phyloP scores from a whole-genome alignment of 2,888 invertebrate species.

The Listrodromus nycthemerus region DNA sequence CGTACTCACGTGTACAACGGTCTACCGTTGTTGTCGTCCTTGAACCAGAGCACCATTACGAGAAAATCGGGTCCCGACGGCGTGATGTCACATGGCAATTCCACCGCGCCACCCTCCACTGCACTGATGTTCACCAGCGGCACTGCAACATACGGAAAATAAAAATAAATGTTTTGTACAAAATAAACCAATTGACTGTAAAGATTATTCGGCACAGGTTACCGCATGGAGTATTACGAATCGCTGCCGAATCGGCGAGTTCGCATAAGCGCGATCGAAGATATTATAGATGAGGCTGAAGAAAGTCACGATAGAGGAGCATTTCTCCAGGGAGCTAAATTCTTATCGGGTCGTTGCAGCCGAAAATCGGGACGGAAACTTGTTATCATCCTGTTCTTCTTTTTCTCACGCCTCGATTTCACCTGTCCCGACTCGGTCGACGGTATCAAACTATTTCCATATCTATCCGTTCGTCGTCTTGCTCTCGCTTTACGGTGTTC shows the following conservation, averaged over 20 bases:
- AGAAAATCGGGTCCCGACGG: conserved; percentile 93
- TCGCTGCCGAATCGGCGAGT: too few species aligned
- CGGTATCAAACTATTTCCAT: conserved; percentile 61
- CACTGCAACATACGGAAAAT: conserved; percentile 84
- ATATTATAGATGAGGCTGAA: conserved; percentile 15
- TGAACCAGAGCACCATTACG: conserved; percentile 97
- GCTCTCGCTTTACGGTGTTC: conserved; percentile 2
- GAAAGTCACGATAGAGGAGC: conserved; percentile 29
- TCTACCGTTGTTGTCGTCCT: conserved; percentile 92
- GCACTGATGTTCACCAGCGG: conserved; percentile 93
- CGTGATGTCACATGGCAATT: conserved; percentile 94
- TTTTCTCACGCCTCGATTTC: conserved; percentile 38
- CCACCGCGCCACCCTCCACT: conserved; percentile 94
- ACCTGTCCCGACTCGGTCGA: conserved; percentile 36
- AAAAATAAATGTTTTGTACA: conserved; percentile 13
- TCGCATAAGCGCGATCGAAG: background rate
- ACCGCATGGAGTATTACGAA: background rate
- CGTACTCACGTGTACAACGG: conserved; percentile 93
- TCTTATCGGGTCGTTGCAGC: conserved; percentile 61
- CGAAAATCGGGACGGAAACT: conserved; percentile 52
- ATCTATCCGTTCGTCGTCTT: conserved; percentile 28
- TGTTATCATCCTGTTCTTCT: conserved; percentile 54
- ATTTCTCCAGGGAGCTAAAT: conserved; percentile 16
- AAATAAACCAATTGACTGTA: conserved; percentile 20
- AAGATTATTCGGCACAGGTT: too few species aligned